Evolutionary conservation across 2,797 vertebrate species (phyloP), one percentile per base, ranked within the genome.

Genomic region (Tamandua tetradactyla): DNA sequence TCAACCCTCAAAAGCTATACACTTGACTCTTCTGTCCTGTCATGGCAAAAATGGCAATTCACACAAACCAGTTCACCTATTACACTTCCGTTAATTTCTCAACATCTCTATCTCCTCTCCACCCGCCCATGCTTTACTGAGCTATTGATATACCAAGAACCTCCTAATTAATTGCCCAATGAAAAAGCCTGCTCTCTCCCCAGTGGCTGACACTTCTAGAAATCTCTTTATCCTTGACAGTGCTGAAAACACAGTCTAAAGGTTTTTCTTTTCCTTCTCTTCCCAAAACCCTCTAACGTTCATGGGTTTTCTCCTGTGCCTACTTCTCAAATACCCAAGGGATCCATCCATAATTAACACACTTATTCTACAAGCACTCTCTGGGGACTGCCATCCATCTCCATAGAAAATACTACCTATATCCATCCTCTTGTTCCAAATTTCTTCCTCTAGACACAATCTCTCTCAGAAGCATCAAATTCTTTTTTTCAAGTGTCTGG

Each of bases 381-480:
- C 42, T 72, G 32, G 42, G n/a, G n/a, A 78, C 55, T 27, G 78
- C 68, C 47, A 79, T 68, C 20, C 13, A 57, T 74, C 74, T 75
- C 37, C 42, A 84, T 15, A 23, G 44, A 72, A 37, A 17, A 82
- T 71, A 89, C 44, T 37, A 82, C 23, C 64, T 83, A 79, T 59
- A 87, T 57, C 61, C 64, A 83, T 57, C 61, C 64, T 79, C 6
- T 86, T 76, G 47, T 88, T 27, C 55, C 10, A 79, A 49, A 94
- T 86, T 57, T 83, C 59, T 64, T 91, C 72, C 37, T 59, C 57
- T 68, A 84, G 72, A 20, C 52, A 87, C 78, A 87, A 84, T 68
- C 44, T 90, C 71, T 95, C 85, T 86, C 55, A 22, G 66, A 94
- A 94, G 69, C 32, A 71, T 27, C 47, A 55, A 92, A 92, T 72